These are phyloP conservation scores for Cyclina sinensis DNA, from an alignment of 1,140 invertebrate species.

Conservation along the genomic window DNA sequence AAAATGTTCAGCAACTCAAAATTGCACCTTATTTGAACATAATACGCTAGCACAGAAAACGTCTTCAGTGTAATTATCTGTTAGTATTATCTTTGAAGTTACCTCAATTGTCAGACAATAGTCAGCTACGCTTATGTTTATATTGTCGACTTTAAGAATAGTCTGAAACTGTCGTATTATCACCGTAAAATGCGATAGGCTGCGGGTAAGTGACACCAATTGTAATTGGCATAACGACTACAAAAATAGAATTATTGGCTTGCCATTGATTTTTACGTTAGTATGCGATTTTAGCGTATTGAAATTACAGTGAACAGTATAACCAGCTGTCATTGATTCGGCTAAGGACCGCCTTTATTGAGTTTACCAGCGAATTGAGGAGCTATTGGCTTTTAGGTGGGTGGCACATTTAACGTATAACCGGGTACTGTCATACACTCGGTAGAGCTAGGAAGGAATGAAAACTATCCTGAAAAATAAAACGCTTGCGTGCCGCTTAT, in stretches of 20 bases:
- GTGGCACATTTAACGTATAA: not conserved
- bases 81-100: conserved; percentile 4
- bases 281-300: conserved; percentile 21
- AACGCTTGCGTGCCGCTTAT: conserved; percentile 36
- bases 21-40: conserved; percentile 16
- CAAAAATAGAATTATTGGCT: conserved; percentile 29
- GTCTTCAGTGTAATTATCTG: conserved; percentile 31
- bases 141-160: not conserved
- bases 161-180: conserved; percentile 17
- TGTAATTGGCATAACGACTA: conserved; percentile 46
- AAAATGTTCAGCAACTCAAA: not conserved
- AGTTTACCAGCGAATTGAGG: not conserved
- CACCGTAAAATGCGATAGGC: conserved; percentile 49
- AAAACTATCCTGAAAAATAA: not conserved
- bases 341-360: not conserved
- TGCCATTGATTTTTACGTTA: conserved; percentile 50
- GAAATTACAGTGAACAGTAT: conserved; percentile 1
- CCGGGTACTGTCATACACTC: not conserved
- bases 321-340: conserved; percentile 56
- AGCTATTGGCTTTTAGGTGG: conserved; percentile 25
- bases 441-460: not conserved
- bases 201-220: not conserved
- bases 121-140: not conserved
- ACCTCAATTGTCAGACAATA: conserved; percentile 32
- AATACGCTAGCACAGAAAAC: conserved; percentile 11